A percentile compares a stretch with the other conserved stretches of the same genome.
Conservation (phyloP, 2,888 invertebrate genomes). For the Melitaea athalia region DNA sequence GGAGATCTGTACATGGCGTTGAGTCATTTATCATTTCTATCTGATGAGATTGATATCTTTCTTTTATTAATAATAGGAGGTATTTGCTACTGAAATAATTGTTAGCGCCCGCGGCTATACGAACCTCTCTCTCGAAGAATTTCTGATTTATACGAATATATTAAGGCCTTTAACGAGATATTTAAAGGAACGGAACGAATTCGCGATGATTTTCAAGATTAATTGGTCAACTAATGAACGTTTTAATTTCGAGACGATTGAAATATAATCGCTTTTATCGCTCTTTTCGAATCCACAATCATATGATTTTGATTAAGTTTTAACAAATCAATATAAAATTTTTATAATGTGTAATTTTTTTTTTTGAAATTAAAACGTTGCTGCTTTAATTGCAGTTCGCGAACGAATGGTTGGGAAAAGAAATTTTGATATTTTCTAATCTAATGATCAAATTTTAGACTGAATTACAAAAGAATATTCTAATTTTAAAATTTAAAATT, state of each 20-base stretch:
- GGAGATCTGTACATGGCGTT: conserved; percentile 35
- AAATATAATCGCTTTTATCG: conserved; percentile 1
- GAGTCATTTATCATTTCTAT: conserved; percentile 47
- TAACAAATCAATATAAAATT: conserved; percentile 4
- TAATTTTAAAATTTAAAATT: no score
- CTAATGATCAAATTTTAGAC: background rate
- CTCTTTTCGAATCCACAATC: background rate
- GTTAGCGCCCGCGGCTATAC: conserved; percentile 57
- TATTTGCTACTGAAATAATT: conserved; percentile 62
- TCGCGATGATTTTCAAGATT: conserved; percentile 8
- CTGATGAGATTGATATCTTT: conserved; percentile 45
- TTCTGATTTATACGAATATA: conserved; percentile 6
- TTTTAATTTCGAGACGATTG: conserved; percentile 5
- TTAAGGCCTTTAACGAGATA: background rate
- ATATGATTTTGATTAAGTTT: conserved; percentile 4
- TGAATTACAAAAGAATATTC: no score
- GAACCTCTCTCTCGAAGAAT: background rate
- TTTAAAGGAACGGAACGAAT: conserved; percentile 10
- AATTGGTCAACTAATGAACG: conserved; percentile 11
- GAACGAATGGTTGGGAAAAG: background rate
- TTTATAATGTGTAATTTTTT: background rate
- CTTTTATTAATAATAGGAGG: conserved; percentile 49
- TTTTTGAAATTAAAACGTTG: conserved; percentile 5
- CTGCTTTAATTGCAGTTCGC: background rate
- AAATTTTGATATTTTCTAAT: background rate